Evolutionary conservation across 2,888 invertebrate genomes (phyloP), one percentile per base, ranked within the genome.

Genomic region (Euclidia mi): DNA sequence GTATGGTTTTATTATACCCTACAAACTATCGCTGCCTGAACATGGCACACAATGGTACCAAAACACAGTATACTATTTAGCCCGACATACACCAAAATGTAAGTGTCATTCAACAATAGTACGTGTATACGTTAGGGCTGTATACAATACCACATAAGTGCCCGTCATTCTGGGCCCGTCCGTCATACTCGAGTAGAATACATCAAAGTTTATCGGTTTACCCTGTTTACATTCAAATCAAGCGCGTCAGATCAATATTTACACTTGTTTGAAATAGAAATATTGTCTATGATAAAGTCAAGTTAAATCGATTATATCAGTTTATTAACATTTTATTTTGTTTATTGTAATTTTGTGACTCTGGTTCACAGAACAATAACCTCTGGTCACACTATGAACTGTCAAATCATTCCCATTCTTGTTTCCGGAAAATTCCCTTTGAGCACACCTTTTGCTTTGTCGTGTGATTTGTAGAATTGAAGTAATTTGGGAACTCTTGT

Each of bases 161-260:
- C 49, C 51, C 45, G 52, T 59, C 51, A 65, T 53, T 63, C 65
- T 44, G 37, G 57, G 53, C 55, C 44, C 61, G 69, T 66, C 50
- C 50, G 64, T 61, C 68, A 71, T 63, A 60, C 61, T 60, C 34
- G 56, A 55, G 50, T 29, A 58, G 60, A 64, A 74, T 68, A 73
- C 63, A 75, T 61, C 56, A 57, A 60, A 69, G 63, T 65, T 66
- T 68, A 71, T 74, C 62, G 71, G 44, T 51, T 49, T 58, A 41
- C 50, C 45, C 44, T 66, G 65, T 73, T 76, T 76, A 76, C 65
- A 71, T 76, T 73, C 68, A 68, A 61, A 52, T 57, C 56, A 57
- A 71, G 56, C 56, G 46, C 43, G 46, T 56, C 51, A 56, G 66
- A 71, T 74, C 70, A 77, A 77, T 77, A 74, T 76, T 76, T 74